A percentile compares a stretch with the other conserved stretches of the same genome.
phyloP scores from a whole-genome alignment of 1,140 invertebrate species.

The Drosophila mayri region DNA sequence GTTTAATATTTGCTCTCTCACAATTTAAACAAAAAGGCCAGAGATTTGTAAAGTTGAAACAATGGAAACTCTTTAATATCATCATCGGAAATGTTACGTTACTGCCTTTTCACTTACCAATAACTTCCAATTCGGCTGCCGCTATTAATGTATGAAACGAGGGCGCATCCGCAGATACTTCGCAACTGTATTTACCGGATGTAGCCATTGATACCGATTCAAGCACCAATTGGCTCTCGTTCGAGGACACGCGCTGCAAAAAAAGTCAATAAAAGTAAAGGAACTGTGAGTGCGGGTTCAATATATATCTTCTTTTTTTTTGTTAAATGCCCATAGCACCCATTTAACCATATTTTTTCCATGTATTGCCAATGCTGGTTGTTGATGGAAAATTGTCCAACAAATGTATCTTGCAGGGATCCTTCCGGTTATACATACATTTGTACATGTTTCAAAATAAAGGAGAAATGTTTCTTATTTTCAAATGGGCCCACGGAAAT shows the following conservation, averaged over 20 bases:
- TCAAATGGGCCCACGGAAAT: not conserved
- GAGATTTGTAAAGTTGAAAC: not conserved
- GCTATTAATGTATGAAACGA: conserved; percentile 93
- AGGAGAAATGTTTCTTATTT: not conserved
- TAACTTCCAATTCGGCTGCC: conserved; percentile 89
- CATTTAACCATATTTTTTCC: conserved; percentile 32
- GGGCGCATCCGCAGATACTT: conserved; percentile 93
- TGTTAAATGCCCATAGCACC: conserved; percentile 34
- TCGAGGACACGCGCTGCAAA: conserved; percentile 86
- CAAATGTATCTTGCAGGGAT: conserved; percentile 61
- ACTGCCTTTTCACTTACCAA: conserved; percentile 87
- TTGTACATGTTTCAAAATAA: conserved; percentile 8
- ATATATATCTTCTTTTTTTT: conserved; percentile 32
- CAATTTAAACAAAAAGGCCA: not conserved
- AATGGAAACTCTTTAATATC: conserved; percentile 1
- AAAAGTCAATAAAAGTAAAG: conserved; percentile 31
- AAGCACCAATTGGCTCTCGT: conserved; percentile 88
- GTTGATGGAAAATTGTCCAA: conserved; percentile 49
- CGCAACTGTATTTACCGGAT: conserved; percentile 91
- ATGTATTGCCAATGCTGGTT: not conserved
- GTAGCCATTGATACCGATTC: conserved; percentile 87
- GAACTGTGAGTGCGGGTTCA: conserved; percentile 19
- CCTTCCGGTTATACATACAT: conserved; percentile 27
- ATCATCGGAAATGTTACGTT: conserved; percentile 2
- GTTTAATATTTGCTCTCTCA: conserved; percentile 5